phyloP scores from a whole-genome alignment of 2,797 vertebrate species.

The Propithecus perrieri region DNA sequence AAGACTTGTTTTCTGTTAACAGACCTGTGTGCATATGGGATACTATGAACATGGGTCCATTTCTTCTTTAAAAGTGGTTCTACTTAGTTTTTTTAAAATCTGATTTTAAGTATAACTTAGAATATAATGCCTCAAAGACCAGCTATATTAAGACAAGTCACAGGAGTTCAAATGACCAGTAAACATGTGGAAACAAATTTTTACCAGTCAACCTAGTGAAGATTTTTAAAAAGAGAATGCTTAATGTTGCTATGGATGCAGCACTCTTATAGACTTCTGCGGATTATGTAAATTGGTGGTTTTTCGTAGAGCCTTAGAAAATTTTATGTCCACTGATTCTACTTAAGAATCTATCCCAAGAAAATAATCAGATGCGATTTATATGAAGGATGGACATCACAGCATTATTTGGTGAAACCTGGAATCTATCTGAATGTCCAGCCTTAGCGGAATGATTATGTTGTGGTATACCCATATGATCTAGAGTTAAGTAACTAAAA shows the following conservation, averaged over 20 bases:
- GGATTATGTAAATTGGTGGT: not conserved
- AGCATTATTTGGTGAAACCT: not conserved
- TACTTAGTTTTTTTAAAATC: not conserved
- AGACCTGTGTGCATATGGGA: not conserved
- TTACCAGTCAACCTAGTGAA: not conserved
- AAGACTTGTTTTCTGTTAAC: not conserved
- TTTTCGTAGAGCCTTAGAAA: constrained; percentile 41
- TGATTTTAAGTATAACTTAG: constrained; percentile 50
- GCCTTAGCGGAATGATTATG: not conserved
- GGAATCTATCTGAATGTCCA: not conserved
- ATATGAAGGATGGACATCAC: not conserved
- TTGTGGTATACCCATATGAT: not conserved
- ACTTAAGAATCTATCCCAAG: not conserved
- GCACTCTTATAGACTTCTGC: not conserved
- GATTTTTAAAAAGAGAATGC: not conserved
- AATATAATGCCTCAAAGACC: not conserved
- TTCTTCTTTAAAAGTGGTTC: constrained; percentile 17
- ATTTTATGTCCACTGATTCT: not conserved
- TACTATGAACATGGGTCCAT: not conserved
- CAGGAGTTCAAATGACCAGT: not conserved
- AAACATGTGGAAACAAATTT: not conserved
- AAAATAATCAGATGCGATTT: constrained; percentile 12
- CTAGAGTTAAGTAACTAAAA: not conserved
- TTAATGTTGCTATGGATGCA: not conserved
- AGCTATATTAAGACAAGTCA: not conserved